phyloP scores from a whole-genome alignment of 2,113 vertebrate genomes.

The Chiloscyllium plagiosum region DNA sequence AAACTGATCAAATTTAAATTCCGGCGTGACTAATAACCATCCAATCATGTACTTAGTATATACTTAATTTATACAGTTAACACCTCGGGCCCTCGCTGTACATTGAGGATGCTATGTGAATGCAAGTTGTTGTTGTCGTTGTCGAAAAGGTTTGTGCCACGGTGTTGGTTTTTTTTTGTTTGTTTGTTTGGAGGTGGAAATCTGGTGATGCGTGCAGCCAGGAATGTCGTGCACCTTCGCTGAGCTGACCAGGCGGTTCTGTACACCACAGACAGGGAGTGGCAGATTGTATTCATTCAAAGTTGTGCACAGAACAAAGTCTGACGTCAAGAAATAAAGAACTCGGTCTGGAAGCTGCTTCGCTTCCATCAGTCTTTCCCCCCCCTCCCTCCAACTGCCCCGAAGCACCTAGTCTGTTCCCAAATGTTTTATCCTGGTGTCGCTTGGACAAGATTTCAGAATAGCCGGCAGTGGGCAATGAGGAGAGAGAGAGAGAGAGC shows the following conservation, averaged over 20 bases:
- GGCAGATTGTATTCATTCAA: background rate
- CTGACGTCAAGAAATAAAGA: background rate
- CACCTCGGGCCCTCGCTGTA: background rate
- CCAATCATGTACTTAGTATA: no score
- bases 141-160: no score
- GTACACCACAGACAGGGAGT: background rate
- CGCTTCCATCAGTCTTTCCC: no score
- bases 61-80: background rate
- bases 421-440: background rate
- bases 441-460: background rate
- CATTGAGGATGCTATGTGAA: background rate
- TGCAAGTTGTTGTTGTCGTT: background rate
- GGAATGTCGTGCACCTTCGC: background rate
- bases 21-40: no score
- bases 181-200: background rate
- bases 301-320: background rate
- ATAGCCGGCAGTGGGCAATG: background rate
- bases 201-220: background rate
- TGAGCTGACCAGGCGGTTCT: background rate
- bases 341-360: background rate
- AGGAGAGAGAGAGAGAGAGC: background rate
- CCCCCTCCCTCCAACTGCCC: background rate
- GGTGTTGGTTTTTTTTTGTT: background rate
- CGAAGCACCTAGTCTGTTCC: background rate
- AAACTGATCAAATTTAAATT: no score